Evolutionary conservation across 2,797 vertebrate species (phyloP).

Genomic region (Schizopygopsis pylzovi): DNA sequence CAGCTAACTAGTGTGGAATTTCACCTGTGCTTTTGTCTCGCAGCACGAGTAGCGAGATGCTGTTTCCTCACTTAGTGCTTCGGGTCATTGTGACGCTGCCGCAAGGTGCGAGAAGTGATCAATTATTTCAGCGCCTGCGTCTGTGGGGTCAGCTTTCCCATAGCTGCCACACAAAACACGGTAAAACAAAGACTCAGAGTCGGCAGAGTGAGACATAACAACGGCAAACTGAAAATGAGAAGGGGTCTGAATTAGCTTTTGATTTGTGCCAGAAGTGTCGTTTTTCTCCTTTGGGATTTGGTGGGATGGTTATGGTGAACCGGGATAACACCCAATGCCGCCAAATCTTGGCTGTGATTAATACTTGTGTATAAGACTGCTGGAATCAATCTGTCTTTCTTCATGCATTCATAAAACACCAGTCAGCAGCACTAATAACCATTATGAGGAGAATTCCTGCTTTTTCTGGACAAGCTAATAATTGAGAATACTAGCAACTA

Average conservation of each 20-base stretch:
- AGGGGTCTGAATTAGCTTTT: constrained; percentile 32
- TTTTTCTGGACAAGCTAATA: not conserved
- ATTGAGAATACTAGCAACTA: not conserved
- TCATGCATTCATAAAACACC: not conserved
- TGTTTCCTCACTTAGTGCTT: constrained; percentile 57
- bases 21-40: constrained; percentile 62
- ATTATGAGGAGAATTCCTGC: no score
- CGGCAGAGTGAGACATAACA: constrained; percentile 7
- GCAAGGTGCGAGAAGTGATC: constrained; percentile 55
- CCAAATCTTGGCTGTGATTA: not conserved
- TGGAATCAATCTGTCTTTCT: not conserved
- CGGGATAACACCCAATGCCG: not conserved
- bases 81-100: constrained; percentile 52
- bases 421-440: not conserved
- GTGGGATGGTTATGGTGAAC: constrained; percentile 27
- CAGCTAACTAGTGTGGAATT: constrained; percentile 62
- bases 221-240: constrained; percentile 27
- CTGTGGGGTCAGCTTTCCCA: constrained; percentile 57
- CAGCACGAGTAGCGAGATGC: constrained; percentile 52
- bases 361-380: not conserved
- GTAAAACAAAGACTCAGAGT: constrained; percentile 46
- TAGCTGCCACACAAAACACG: constrained; percentile 40
- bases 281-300: constrained; percentile 34
- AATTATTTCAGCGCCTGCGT: constrained; percentile 58
- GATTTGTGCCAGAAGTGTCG: constrained; percentile 42